Conservation (phyloP, 2,113 vertebrate genomes). For the Thunnus maccoyii region DNA sequence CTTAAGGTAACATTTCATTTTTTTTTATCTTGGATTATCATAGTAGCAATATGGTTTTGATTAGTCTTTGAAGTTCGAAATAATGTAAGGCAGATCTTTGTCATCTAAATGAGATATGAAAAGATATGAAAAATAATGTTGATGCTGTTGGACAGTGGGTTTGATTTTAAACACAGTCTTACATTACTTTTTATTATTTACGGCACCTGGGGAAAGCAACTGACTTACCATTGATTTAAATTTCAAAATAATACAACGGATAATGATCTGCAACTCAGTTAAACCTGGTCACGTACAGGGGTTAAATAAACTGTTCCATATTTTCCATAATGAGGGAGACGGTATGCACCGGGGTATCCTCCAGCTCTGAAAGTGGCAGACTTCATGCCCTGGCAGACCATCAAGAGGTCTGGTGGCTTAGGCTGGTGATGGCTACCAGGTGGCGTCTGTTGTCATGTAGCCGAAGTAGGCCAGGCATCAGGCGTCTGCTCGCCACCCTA, state of each 20-base stretch:
- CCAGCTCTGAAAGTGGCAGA: slow-evolving; percentile 43
- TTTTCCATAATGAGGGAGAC: slow-evolving; percentile 59
- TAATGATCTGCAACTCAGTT: slow-evolving; percentile 1
- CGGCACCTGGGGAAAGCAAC: not conserved
- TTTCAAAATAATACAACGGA: slow-evolving; percentile 21
- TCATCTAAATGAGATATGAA: slow-evolving; percentile 2
- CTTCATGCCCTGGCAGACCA: slow-evolving; percentile 59
- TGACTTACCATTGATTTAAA: slow-evolving; percentile 8
- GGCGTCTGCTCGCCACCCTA: slow-evolving; percentile 45
- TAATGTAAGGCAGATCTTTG: not conserved
- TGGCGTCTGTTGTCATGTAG: slow-evolving; percentile 56
- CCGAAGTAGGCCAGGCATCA: slow-evolving; percentile 48
- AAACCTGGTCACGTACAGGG: slow-evolving; percentile 45
- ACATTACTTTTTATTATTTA: not conserved
- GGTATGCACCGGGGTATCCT: slow-evolving; percentile 51
- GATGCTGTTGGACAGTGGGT: not conserved
- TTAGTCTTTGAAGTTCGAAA: slow-evolving; percentile 4
- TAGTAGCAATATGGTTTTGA: slow-evolving; percentile 7
- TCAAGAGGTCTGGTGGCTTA: slow-evolving; percentile 56
- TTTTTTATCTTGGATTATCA: not conserved
- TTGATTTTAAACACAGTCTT: not conserved
- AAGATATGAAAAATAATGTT: not conserved
- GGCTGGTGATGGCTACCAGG: slow-evolving; percentile 70
- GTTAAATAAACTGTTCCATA: slow-evolving; percentile 64
- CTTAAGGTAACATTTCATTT: not conserved